Base-by-base conservation (phyloP, 2,797 vertebrate genomes). In the Vipera ursinii region DNA sequence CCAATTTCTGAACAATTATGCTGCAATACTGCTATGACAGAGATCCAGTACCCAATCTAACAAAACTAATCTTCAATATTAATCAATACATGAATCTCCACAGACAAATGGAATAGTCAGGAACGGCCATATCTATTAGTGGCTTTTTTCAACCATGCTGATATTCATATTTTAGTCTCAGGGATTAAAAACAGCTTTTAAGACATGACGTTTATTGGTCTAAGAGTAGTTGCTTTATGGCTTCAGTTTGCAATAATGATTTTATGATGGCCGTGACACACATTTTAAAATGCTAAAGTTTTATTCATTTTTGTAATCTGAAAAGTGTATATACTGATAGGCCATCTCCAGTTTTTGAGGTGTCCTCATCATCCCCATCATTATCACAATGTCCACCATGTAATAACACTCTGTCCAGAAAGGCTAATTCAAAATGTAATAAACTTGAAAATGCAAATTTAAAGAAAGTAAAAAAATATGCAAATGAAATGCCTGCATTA, bases 41-140 rank as follows among this genome's bases (percentile, higher is more conserved):
- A 93, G 14, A 65, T n/a, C 95, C 92, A 94, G 90, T 59, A 95
- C 92, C 91, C 92, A 38, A 94, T 89, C 82, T 2, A 93, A 91
- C 85, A 95, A 90, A 14, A 73, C 94, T 53, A 59, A 32, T 95
- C 94, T 95, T 88, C 7, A 89, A 94, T 38, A 3, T 51, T 4
- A 88, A 89, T 93, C 92, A 94, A 94, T 92, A 94, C 69, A 93
- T 90, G 86, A 93, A 91, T 93, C 92, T 94, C 88, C 32, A 94
- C 92, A 95, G 92, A 89, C 94, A 94, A 92, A 91, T 0, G 0
- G 93, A 90, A 5, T 86, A 94, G 65, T 92, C 93, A 93, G 91
- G 93, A 88, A 93, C 7, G 6, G n/a, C 65, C 15, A 73, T 17
- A n/a, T n/a, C n/a, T 73, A 73, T 48, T 12, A 24, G 20, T 48